Percentiles rank a stretch among this genome's conserved stretches.
These are phyloP conservation scores for Hemiprocne comata DNA, from an alignment of 2,113 vertebrate genomes.

Conservation along the genomic window DNA sequence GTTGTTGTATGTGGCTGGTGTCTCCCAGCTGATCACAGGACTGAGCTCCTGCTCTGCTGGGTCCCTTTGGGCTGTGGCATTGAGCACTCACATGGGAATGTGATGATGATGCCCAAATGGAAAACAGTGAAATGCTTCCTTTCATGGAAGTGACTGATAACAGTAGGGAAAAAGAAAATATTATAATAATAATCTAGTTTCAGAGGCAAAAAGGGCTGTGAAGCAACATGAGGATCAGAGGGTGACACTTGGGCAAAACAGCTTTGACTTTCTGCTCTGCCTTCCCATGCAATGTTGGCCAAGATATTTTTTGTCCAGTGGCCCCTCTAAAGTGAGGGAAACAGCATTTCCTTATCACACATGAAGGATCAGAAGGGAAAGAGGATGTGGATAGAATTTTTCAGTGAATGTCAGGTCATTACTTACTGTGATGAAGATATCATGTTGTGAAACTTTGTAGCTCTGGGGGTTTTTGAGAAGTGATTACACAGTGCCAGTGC, in stretches of 20 bases:
- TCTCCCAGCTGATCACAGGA: background rate
- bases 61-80: background rate
- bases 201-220: background rate
- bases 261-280: background rate
- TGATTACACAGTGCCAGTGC: background rate
- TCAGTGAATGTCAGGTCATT: constrained; percentile 37
- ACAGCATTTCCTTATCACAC: background rate
- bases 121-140: background rate
- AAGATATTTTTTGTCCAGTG: background rate
- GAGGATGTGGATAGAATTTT: background rate
- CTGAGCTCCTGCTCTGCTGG: background rate
- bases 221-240: background rate
- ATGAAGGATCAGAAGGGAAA: background rate
- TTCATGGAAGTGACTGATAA: background rate
- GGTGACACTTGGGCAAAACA: background rate
- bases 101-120: background rate
- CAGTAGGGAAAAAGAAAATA: background rate
- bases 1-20: background rate
- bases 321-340: background rate
- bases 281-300: background rate
- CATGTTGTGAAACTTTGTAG: background rate
- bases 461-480: constrained; percentile 10
- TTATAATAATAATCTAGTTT: background rate
- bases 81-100: fast-evolving
- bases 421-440: background rate